These are phyloP conservation scores for Gila robusta DNA, from an alignment of 2,797 vertebrate genomes.

Conservation along the genomic window DNA sequence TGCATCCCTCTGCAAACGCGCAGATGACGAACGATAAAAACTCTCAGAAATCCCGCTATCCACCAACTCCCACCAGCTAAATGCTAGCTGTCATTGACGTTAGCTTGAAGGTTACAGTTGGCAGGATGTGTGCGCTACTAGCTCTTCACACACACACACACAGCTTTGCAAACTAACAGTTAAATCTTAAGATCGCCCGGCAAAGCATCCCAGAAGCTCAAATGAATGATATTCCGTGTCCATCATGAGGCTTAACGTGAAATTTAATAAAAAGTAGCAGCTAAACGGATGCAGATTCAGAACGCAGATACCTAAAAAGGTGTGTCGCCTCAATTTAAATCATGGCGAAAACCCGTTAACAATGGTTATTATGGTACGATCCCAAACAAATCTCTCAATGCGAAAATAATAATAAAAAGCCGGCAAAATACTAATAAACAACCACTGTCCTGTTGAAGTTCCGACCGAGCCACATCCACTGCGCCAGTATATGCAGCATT, in stretches of 20 bases:
- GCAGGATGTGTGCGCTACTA: conserved; percentile 27
- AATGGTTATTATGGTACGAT: background rate
- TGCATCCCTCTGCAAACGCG: conserved; percentile 57
- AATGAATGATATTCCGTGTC: conserved; percentile 2
- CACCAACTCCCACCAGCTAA: conserved; percentile 33
- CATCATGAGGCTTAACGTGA: background rate
- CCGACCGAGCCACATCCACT: conserved; percentile 13
- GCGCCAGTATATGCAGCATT: conserved; percentile 53
- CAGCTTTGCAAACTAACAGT: background rate
- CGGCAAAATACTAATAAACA: background rate
- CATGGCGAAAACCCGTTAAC: background rate
- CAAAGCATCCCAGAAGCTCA: background rate
- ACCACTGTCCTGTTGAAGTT: background rate
- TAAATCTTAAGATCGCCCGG: background rate
- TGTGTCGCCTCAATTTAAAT: conserved; percentile 31
- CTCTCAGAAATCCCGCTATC: conserved; percentile 1
- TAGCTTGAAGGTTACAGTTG: conserved; percentile 64
- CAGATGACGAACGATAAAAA: conserved; percentile 7
- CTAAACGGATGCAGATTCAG: background rate
- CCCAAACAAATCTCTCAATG: background rate
- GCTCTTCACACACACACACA: background rate
- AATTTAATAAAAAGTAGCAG: background rate
- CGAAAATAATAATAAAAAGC: background rate
- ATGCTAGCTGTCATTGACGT: conserved; percentile 62
- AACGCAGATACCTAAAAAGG: conserved; percentile 23